A percentile compares a stretch with the other conserved stretches of the same genome.
Conservation (phyloP, 2,888 invertebrate genomes). For the Acleris emargana region DNA sequence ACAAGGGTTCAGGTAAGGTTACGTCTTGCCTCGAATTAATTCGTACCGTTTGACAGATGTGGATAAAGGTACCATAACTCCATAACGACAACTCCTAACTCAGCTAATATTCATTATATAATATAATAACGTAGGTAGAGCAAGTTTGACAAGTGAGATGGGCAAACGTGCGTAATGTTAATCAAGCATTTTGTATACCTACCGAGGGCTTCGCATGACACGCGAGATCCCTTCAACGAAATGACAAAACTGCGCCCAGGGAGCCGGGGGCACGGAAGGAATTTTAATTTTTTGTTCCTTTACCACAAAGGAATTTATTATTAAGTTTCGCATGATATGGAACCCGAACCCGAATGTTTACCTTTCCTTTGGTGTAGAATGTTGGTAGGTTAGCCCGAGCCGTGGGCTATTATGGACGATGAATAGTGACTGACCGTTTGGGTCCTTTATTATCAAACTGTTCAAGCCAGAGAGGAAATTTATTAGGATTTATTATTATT, state of each 20-base stretch:
- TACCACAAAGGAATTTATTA: slow-evolving; percentile 76
- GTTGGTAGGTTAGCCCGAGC: slow-evolving; percentile 60
- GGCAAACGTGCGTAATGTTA: slow-evolving; percentile 37
- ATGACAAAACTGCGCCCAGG: slow-evolving; percentile 71
- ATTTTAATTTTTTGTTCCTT: slow-evolving; percentile 78
- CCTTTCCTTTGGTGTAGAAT: slow-evolving; percentile 61
- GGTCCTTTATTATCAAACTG: background rate
- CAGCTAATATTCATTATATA: slow-evolving; percentile 35
- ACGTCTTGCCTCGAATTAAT: slow-evolving; percentile 15
- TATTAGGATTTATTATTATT: too few relatives aligned
- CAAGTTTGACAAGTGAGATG: slow-evolving; percentile 37
- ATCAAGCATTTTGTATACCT: slow-evolving; percentile 41
- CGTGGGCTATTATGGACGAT: slow-evolving; percentile 29
- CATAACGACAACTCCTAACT: slow-evolving; percentile 33
- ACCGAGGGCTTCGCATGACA: slow-evolving; percentile 64
- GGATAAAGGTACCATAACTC: slow-evolving; percentile 20
- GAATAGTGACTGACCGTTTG: slow-evolving; percentile 2
- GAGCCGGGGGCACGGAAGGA: slow-evolving; percentile 66
- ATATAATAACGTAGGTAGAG: slow-evolving; percentile 33
- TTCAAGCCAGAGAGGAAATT: too few relatives aligned
- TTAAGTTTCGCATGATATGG: slow-evolving; percentile 67
- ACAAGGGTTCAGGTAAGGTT: too few relatives aligned
- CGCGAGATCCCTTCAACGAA: slow-evolving; percentile 66
- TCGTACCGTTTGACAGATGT: slow-evolving; percentile 27
- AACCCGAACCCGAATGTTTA: slow-evolving; percentile 55